A percentile compares a stretch with the other conserved stretches of the same genome.
Conservation (phyloP, 2,888 invertebrate genomes). For the Lydus trimaculatus region DNA sequence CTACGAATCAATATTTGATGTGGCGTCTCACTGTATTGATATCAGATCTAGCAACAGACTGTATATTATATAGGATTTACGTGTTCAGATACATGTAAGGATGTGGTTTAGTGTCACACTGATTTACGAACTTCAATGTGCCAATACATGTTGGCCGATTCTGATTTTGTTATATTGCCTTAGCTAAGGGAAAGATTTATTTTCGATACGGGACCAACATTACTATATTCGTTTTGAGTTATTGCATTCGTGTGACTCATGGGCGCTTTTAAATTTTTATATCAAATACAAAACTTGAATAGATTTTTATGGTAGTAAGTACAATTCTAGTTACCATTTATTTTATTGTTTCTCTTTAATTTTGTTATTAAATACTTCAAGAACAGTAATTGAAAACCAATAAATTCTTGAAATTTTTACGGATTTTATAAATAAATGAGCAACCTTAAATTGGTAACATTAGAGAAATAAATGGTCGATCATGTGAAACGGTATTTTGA, state of each 20-base stretch:
- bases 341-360: too few relatives aligned
- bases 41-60: slow-evolving; percentile 53
- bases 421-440: background rate
- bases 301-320: too few relatives aligned
- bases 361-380: too few relatives aligned
- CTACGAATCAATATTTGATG: slow-evolving; percentile 52
- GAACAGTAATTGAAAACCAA: too few relatives aligned
- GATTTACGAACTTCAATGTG: slow-evolving; percentile 49
- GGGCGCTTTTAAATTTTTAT: slow-evolving; percentile 7
- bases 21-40: slow-evolving; percentile 52
- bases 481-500: background rate
- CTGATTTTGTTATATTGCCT: slow-evolving; percentile 28
- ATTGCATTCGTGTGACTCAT: slow-evolving; percentile 20
- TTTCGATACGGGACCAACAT: slow-evolving; percentile 12
- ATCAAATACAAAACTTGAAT: background rate
- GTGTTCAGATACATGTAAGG: slow-evolving; percentile 54
- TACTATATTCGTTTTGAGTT: slow-evolving; percentile 25
- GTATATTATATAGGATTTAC: slow-evolving; percentile 57
- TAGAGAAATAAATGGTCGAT: background rate
- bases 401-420: background rate
- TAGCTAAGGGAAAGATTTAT: slow-evolving; percentile 20
- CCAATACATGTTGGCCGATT: slow-evolving; percentile 26
- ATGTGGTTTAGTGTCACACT: slow-evolving; percentile 54
- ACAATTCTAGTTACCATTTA: too few relatives aligned
- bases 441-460: background rate